Percentiles rank a stretch among this genome's conserved stretches.
Conservation (phyloP, 2,113 vertebrate species). For the Chionodraco myersi region DNA sequence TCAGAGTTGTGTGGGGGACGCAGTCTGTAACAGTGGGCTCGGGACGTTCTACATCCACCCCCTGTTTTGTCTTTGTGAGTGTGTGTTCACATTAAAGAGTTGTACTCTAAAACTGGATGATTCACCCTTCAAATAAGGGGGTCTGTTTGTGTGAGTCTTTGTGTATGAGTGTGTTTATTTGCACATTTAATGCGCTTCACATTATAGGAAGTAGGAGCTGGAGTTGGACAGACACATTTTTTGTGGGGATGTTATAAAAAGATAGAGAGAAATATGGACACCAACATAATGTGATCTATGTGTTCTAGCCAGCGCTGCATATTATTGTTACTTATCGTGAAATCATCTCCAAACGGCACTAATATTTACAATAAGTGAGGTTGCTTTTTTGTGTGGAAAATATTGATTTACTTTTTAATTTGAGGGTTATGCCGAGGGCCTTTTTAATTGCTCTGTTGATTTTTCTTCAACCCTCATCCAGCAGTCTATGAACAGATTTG, state of each 20-base stretch:
- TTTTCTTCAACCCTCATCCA: neutral
- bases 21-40: slow-evolving; percentile 60
- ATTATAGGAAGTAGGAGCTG: slow-evolving; percentile 39
- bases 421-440: neutral
- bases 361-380: neutral
- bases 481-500: slow-evolving; percentile 11
- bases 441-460: neutral
- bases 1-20: slow-evolving; percentile 72
- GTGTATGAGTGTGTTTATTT: slow-evolving; percentile 45
- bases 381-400: neutral
- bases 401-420: neutral
- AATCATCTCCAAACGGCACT: slow-evolving; percentile 6
- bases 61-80: slow-evolving; percentile 43
- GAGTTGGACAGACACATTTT: slow-evolving; percentile 23
- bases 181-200: slow-evolving; percentile 49
- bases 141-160: slow-evolving; percentile 21
- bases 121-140: slow-evolving; percentile 57
- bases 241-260: neutral
- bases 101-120: slow-evolving; percentile 60
- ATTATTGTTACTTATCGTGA: neutral
- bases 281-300: neutral
- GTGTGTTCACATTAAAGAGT: slow-evolving; percentile 41
- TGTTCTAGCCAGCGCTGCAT: neutral
- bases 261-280: neutral
- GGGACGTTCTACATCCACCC: slow-evolving; percentile 59